A percentile compares a stretch with the other conserved stretches of the same genome.
These are phyloP conservation scores for Diadophis punctatus DNA, from an alignment of 2,113 vertebrate species.

Conservation along the genomic window DNA sequence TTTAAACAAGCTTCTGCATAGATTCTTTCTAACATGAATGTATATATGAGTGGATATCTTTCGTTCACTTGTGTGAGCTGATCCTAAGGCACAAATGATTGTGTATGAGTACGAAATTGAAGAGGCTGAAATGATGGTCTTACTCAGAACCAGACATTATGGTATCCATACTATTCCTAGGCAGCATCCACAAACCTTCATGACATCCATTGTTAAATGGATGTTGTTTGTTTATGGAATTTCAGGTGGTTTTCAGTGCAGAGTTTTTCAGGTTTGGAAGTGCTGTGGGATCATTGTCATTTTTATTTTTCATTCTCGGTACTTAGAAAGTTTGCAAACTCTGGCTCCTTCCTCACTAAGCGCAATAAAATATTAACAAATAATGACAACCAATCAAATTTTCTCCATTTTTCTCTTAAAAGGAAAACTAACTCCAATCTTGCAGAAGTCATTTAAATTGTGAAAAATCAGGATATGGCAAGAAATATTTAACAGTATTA, in stretches of 20 bases:
- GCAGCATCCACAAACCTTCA: not conserved
- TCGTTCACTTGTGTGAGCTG: not conserved
- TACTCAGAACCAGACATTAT: not conserved
- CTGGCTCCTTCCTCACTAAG: not conserved
- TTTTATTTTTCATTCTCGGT: not conserved
- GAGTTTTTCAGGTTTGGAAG: not conserved
- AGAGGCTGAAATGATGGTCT: not conserved
- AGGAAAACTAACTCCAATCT: not conserved
- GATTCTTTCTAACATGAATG: not conserved
- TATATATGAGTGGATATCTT: not conserved
- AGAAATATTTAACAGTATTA: not conserved
- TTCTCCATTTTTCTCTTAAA: not conserved
- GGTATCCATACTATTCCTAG: not conserved
- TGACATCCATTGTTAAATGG: not conserved
- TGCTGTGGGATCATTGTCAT: not conserved
- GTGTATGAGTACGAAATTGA: not conserved
- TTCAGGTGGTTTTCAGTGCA: not conserved
- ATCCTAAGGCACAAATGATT: not conserved
- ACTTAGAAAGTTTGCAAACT: not conserved
- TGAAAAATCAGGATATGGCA: not conserved
- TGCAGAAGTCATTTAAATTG: not conserved
- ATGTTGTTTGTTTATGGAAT: not conserved
- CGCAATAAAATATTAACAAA: not conserved
- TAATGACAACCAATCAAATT: not conserved
- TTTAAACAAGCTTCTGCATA: not conserved